Evolutionary conservation across 2,113 vertebrate species (phyloP).

Genomic region (Nibea coibor): DNA sequence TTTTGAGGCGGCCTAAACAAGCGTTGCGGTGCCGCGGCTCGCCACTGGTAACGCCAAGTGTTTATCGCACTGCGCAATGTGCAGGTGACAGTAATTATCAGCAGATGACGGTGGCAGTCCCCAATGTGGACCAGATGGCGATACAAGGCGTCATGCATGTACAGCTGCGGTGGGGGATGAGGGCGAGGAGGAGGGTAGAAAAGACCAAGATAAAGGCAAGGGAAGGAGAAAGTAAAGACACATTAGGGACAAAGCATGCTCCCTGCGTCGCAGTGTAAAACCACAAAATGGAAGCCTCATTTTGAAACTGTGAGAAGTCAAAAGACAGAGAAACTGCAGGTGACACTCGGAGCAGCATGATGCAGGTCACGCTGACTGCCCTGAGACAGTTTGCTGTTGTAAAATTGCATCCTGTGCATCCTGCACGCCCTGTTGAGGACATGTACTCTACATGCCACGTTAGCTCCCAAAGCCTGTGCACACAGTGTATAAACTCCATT

Average conservation of each 20-base stretch:
- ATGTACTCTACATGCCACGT: conserved; percentile 61
- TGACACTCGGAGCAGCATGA: conserved; percentile 37
- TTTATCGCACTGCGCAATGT: conserved; percentile 80
- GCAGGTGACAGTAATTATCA: conserved; percentile 95
- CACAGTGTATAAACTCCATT: conserved; percentile 56
- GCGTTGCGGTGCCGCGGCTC: conserved; percentile 51
- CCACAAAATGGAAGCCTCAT: conserved; percentile 46
- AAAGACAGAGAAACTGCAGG: conserved; percentile 31
- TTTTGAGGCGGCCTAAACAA: conserved; percentile 65
- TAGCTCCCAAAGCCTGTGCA: conserved; percentile 69
- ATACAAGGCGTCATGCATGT: conserved; percentile 87
- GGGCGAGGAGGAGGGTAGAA: conserved; percentile 62
- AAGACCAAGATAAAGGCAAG: conserved; percentile 47
- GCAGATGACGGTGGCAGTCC: conserved; percentile 90
- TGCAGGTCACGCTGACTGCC: conserved; percentile 16
- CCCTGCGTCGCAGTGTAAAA: conserved; percentile 18
- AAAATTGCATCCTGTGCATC: conserved; percentile 59
- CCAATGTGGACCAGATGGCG: conserved; percentile 90
- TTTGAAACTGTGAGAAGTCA: conserved; percentile 53
- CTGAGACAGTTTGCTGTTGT: conserved; percentile 34
- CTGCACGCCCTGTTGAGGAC: conserved; percentile 34
- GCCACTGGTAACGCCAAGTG: conserved; percentile 80
- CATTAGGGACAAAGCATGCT: conserved; percentile 20
- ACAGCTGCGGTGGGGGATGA: conserved; percentile 70
- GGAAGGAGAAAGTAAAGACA: conserved; percentile 42